Evolutionary conservation across 2,797 vertebrate species (phyloP).

Genomic region (Pachyuromys duprasi): DNA sequence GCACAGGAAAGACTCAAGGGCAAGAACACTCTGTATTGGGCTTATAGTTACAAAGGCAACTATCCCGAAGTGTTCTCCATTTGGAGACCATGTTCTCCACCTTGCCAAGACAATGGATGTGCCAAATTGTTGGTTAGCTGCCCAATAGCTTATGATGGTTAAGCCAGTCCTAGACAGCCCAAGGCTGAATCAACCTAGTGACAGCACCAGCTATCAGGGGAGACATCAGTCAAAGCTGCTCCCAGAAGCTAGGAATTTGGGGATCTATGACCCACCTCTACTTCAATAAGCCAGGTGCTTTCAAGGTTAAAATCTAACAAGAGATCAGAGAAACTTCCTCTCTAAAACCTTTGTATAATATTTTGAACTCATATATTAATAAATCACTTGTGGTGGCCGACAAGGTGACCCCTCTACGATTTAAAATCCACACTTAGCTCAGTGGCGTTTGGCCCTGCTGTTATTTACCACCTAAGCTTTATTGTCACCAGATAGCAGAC

Average conservation of each 20-base stretch:
- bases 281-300: slow-evolving; percentile 21
- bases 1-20: not conserved
- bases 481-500: not conserved
- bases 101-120: not conserved
- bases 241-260: not conserved
- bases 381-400: slow-evolving; percentile 42
- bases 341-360: not conserved
- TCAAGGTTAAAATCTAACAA: not conserved
- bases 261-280: not conserved
- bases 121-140: not conserved
- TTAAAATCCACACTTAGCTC: slow-evolving; percentile 37
- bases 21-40: too few relatives aligned
- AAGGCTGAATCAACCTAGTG: not conserved
- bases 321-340: not conserved
- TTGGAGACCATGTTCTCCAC: not conserved
- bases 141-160: not conserved
- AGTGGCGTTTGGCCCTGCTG: not conserved
- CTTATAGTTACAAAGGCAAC: not conserved
- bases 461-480: not conserved
- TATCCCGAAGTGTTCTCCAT: not conserved
- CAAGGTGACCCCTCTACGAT: slow-evolving; percentile 40
- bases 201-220: not conserved
- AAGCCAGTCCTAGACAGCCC: not conserved
- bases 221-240: not conserved
- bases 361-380: slow-evolving; percentile 1